These are phyloP conservation scores for Scyliorhinus canicula DNA, from an alignment of 2,797 vertebrate species.

Conservation along the genomic window DNA sequence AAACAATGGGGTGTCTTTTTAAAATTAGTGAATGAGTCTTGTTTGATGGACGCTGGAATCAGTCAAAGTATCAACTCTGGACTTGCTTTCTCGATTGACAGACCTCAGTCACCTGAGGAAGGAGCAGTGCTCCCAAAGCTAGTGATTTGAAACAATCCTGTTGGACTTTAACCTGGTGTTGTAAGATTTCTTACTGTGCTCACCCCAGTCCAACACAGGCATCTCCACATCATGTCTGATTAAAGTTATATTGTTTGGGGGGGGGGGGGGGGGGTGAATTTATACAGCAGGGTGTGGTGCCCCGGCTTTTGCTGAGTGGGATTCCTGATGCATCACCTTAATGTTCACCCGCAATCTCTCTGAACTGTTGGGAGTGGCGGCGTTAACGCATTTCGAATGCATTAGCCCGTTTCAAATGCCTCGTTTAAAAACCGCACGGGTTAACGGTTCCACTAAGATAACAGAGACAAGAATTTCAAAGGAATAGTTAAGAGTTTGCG, in stretches of 20 bases:
- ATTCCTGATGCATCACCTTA: neutral
- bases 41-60: neutral
- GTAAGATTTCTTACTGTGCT: no score
- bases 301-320: neutral
- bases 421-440: neutral
- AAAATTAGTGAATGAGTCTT: no score
- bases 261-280: neutral
- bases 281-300: neutral
- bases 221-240: neutral
- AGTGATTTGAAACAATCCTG: no score
- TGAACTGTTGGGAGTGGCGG: neutral
- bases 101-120: no score
- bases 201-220: no score
- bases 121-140: no score
- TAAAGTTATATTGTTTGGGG: neutral
- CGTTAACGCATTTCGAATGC: neutral
- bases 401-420: neutral
- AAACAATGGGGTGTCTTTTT: neutral
- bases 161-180: no score
- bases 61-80: neutral
- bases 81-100: no score
- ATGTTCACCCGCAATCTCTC: neutral
- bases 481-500: neutral
- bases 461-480: neutral
- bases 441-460: neutral